Base-by-base conservation (phyloP, 2,888 invertebrate species). In the Shargacucullia verbasci region DNA sequence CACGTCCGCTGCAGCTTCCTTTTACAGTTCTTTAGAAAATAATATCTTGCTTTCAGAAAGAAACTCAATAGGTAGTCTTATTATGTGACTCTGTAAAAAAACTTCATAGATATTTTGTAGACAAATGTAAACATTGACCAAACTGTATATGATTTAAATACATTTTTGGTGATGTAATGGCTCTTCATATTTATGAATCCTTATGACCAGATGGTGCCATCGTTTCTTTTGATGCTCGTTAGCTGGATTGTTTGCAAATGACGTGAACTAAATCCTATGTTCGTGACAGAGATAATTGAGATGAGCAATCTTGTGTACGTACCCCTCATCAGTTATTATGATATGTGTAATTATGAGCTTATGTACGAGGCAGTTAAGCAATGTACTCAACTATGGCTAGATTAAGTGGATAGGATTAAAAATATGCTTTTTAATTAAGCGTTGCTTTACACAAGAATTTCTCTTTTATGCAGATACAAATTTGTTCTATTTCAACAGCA, bases 231-330 rank as follows among this genome's bases (percentile, higher is more conserved):
- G 46, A 47, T 35, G 55, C 61, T 73, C 73, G 73, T 73, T 76
- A 76, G 54, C 44, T 48, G 53, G 60, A 59, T 64, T 68, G 59
- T 61, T 57, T 53, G 57, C 63, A 60, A 61, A 59, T 63, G 69
- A 60, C 50, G 55, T 15, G 49, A 48, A 59, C 58, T 76, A 67
- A 73, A 59, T 59, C 58, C 56, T 44, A 43, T 48, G 59, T 70
- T 74, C 74, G 74, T 74, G 77, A 73, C 66, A 66, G 54, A 73
- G 64, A 70, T 76, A 76, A 74, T 76, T 70, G 64, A 73, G 74
- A 67, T 73, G 70, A 67, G 61, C 60, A 37, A 64, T 64, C 67
- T 62, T 61, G 64, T 50, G 34, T 63, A 46, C 52, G 45, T 59
- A 46, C 57, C 14, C 33, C 55, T 72, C 76, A 73, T 76, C 56